These are phyloP conservation scores for Melanostoma mellinum DNA, from an alignment of 2,888 invertebrate genomes.

Conservation along the genomic window DNA sequence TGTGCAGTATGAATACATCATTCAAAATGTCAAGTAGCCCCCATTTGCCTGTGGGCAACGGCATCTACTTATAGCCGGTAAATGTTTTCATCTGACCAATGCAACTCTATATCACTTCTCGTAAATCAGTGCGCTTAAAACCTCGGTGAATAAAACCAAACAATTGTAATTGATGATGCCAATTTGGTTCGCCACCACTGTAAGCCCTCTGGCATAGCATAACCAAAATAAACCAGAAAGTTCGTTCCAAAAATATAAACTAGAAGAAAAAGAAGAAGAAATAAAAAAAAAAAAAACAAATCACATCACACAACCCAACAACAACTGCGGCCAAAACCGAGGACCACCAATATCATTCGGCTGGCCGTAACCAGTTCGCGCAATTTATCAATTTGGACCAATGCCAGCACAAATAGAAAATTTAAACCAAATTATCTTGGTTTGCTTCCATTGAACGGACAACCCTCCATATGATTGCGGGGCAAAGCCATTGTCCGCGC, in stretches of 20 bases:
- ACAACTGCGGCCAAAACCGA: constrained; percentile 25
- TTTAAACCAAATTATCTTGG: constrained; percentile 23
- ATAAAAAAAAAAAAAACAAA: constrained; percentile 14
- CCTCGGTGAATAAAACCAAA: neutral
- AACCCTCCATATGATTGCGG: neutral
- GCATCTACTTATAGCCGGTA: neutral
- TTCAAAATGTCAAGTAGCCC: neutral
- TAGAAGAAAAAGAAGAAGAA: neutral
- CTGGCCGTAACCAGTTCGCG: constrained; percentile 51
- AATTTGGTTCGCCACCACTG: constrained; percentile 34
- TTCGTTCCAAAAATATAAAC: constrained; percentile 28
- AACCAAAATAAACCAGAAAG: constrained; percentile 52
- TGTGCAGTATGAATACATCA: neutral
- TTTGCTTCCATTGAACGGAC: constrained; percentile 26
- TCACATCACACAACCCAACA: constrained; percentile 11
- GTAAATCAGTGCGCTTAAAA: constrained; percentile 1
- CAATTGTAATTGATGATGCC: constrained; percentile 6
- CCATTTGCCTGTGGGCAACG: constrained; percentile 13
- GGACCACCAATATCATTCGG: constrained; percentile 25
- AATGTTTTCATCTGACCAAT: constrained; percentile 14
- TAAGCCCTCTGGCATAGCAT: constrained; percentile 30
- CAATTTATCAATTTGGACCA: constrained; percentile 54
- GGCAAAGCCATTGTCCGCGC: too few relatives aligned
- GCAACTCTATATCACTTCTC: neutral
- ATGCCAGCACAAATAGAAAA: constrained; percentile 47